Evolutionary conservation across 2,113 vertebrate genomes (phyloP).

Genomic region (Chauna torquata): DNA sequence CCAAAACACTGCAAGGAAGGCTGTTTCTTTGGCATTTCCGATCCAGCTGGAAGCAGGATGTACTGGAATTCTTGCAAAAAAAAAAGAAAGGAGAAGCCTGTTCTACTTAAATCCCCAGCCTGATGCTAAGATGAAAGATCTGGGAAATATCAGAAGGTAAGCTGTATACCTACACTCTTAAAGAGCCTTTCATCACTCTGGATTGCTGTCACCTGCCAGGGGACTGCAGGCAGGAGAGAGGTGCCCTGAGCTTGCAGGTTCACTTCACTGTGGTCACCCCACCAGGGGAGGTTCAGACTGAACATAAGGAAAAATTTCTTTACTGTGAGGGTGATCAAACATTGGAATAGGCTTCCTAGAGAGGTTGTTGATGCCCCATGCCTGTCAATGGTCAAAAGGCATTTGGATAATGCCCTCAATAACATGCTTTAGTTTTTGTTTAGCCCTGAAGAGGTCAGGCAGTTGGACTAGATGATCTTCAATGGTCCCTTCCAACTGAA

Average conservation of each 20-base stretch:
- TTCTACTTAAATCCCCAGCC: neutral
- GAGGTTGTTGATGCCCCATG: neutral
- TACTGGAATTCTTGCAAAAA: neutral
- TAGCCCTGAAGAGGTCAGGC: neutral
- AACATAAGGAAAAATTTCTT: neutral
- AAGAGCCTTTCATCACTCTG: neutral
- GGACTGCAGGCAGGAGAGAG: neutral
- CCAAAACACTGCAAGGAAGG: constrained; percentile 9
- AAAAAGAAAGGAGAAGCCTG: neutral
- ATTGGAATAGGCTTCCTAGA: neutral
- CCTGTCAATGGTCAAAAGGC: neutral
- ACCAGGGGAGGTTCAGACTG: neutral
- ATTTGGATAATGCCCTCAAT: neutral
- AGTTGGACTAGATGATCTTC: neutral
- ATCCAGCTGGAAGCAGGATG: constrained; percentile 58
- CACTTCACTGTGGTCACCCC: neutral
- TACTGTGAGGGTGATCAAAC: neutral
- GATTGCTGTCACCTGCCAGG: neutral
- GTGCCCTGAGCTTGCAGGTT: neutral
- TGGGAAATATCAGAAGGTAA: neutral
- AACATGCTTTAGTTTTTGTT: neutral
- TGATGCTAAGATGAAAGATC: neutral
- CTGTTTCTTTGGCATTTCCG: constrained; percentile 43
- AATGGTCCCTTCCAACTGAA: no score
- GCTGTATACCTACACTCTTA: neutral